phyloP scores from a whole-genome alignment of 1,140 invertebrate genomes.

The Drosophila suzukii region DNA sequence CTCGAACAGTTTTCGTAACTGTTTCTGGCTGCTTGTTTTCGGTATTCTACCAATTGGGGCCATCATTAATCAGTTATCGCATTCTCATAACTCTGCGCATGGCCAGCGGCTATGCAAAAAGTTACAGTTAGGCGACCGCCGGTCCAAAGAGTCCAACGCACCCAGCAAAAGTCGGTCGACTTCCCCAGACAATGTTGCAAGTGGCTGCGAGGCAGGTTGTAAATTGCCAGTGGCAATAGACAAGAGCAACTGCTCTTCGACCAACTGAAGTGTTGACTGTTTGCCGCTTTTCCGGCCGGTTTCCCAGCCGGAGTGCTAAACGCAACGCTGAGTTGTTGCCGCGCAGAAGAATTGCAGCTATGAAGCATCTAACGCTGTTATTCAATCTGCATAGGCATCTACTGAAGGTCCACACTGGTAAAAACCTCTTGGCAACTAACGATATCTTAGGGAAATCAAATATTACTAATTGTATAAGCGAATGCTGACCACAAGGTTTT shows the following conservation, averaged over 20 bases:
- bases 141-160: slow-evolving; percentile 33
- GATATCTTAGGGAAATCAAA: neutral
- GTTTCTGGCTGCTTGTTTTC: slow-evolving; percentile 27
- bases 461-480: neutral
- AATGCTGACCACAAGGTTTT: no score
- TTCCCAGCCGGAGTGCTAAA: slow-evolving; percentile 58
- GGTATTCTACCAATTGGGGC: slow-evolving; percentile 38
- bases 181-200: slow-evolving; percentile 9
- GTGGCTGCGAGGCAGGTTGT: slow-evolving; percentile 13
- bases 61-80: slow-evolving; percentile 58
- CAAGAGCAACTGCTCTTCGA: slow-evolving; percentile 34
- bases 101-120: slow-evolving; percentile 53
- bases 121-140: slow-evolving; percentile 44
- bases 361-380: slow-evolving; percentile 58
- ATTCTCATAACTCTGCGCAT: slow-evolving; percentile 48
- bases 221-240: neutral
- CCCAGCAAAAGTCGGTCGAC: slow-evolving; percentile 22
- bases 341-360: slow-evolving; percentile 72
- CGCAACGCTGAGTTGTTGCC: slow-evolving; percentile 32
- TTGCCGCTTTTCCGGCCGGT: slow-evolving; percentile 35
- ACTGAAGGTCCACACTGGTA: slow-evolving; percentile 2
- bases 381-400: slow-evolving; percentile 69
- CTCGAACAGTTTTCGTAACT: slow-evolving; percentile 21
- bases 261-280: slow-evolving; percentile 25
- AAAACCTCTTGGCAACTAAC: neutral